Evolutionary conservation across 2,113 vertebrate species (phyloP).

Genomic region (Thalassoma bifasciatum): DNA sequence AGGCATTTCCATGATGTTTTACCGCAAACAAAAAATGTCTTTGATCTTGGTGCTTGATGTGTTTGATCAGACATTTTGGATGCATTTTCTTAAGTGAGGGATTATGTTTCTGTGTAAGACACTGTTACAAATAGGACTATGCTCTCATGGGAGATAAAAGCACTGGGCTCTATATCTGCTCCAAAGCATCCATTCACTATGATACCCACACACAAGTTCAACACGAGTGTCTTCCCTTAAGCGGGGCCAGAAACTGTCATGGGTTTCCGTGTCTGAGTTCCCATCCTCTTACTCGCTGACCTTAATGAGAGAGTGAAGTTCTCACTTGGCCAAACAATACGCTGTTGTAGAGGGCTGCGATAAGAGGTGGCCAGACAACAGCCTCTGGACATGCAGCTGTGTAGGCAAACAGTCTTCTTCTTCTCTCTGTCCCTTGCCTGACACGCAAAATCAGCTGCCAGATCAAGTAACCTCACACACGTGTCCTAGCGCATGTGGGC

Average conservation of each 20-base stretch:
- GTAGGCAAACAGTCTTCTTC: constrained; percentile 51
- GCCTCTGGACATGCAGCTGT: constrained; percentile 80
- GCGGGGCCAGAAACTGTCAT: constrained; percentile 68
- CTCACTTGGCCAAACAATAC: constrained; percentile 78
- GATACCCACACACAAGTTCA: constrained; percentile 73
- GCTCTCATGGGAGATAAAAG: constrained; percentile 66
- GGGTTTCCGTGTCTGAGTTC: constrained; percentile 68
- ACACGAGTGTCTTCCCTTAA: constrained; percentile 68
- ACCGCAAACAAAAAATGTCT: neutral
- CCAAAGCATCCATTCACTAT: constrained; percentile 57
- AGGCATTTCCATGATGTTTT: constrained; percentile 62
- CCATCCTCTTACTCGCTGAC: constrained; percentile 73
- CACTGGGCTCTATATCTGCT: constrained; percentile 35
- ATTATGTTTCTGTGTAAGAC: constrained; percentile 27
- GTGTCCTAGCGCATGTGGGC: constrained; percentile 48
- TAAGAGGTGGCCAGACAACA: constrained; percentile 66
- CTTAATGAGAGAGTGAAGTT: constrained; percentile 75
- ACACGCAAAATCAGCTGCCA: constrained; percentile 54
- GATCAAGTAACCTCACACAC: constrained; percentile 71
- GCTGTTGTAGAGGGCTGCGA: constrained; percentile 70
- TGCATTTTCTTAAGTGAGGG: constrained; percentile 17
- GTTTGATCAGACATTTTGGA: constrained; percentile 21
- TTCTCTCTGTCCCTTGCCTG: constrained; percentile 57
- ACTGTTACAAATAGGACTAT: constrained; percentile 32
- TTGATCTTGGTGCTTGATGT: constrained; percentile 13